These are phyloP conservation scores for Myathropa florea DNA, from an alignment of 2,888 invertebrate species.

Conservation along the genomic window DNA sequence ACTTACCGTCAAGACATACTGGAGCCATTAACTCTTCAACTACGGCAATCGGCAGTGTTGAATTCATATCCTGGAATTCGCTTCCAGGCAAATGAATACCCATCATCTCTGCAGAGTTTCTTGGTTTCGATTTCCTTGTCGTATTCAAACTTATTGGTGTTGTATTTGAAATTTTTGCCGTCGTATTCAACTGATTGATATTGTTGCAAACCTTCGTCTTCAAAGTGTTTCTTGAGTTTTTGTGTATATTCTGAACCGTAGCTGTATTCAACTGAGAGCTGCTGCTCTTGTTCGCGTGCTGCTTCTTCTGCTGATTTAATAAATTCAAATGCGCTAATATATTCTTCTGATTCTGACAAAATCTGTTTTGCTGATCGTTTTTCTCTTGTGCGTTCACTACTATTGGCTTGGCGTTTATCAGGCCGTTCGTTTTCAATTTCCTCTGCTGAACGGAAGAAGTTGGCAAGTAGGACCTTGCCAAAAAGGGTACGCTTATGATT, in stretches of 20 bases:
- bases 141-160: slow-evolving; percentile 47
- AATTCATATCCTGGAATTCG: slow-evolving; percentile 67
- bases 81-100: slow-evolving; percentile 59
- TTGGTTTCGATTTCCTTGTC: slow-evolving; percentile 50
- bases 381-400: slow-evolving; percentile 49
- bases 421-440: slow-evolving; percentile 35
- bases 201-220: slow-evolving; percentile 4
- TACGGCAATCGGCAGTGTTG: slow-evolving; percentile 66
- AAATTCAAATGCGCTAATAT: slow-evolving; percentile 53
- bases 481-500: slow-evolving; percentile 68
- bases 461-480: slow-evolving; percentile 54
- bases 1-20: slow-evolving; percentile 64
- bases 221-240: neutral
- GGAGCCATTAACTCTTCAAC: slow-evolving; percentile 64
- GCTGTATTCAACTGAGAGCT: slow-evolving; percentile 1
- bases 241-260: neutral
- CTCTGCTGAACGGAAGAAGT: slow-evolving; percentile 33
- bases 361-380: slow-evolving; percentile 30
- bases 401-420: slow-evolving; percentile 44
- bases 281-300: neutral
- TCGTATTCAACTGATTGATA: slow-evolving; percentile 49
- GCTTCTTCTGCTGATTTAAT: slow-evolving; percentile 29
- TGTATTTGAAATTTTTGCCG: slow-evolving; percentile 34
- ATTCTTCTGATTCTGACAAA: slow-evolving; percentile 39
- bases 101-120: slow-evolving; percentile 51